These are phyloP conservation scores for Sarcophilus harrisii DNA, from an alignment of 2,797 vertebrate genomes.

Conservation along the genomic window DNA sequence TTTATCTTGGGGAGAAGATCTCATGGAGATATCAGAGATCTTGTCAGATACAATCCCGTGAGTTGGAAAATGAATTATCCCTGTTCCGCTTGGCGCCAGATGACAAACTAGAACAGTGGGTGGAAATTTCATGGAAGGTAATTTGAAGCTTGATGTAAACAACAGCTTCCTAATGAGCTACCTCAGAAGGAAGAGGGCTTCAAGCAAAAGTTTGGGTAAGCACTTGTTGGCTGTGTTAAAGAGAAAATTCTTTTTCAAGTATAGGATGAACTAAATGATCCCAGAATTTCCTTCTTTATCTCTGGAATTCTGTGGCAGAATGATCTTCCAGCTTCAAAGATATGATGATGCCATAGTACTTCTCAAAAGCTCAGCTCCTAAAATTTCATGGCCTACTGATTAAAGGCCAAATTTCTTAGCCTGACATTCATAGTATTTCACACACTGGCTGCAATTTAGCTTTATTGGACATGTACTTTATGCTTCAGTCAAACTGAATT, in stretches of 20 bases:
- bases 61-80: background rate
- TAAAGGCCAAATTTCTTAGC: background rate
- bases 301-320: background rate
- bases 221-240: background rate
- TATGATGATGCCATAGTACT: background rate
- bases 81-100: background rate
- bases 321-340: background rate
- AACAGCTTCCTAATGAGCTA: background rate
- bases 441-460: background rate
- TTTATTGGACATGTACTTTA: background rate
- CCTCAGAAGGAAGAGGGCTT: background rate
- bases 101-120: background rate
- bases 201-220: background rate
- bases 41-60: background rate
- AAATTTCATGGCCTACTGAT: background rate
- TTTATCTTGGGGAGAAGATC: background rate
- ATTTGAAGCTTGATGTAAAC: background rate
- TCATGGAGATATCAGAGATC: background rate
- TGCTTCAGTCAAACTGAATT: background rate
- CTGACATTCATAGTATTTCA: background rate
- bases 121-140: background rate
- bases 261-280: background rate
- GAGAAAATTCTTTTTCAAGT: background rate
- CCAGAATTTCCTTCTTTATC: background rate
- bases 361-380: background rate